Conservation (phyloP, 2,888 invertebrate genomes). For the Perizoma flavofasciatum region DNA sequence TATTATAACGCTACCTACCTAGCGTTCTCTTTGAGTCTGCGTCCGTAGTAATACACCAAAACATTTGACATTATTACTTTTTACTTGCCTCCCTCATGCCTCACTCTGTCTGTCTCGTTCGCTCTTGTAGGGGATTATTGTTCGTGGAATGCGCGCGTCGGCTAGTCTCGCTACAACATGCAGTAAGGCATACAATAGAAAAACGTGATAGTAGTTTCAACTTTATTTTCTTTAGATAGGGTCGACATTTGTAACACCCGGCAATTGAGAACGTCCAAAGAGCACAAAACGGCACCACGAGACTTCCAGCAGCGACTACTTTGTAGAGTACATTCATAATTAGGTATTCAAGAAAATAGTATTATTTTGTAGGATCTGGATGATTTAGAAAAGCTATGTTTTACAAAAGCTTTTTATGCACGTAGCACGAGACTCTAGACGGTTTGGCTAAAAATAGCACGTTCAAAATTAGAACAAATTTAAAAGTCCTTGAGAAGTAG, state of each 20-base stretch:
- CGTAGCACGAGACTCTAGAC: slow-evolving; percentile 7
- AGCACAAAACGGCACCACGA: slow-evolving; percentile 57
- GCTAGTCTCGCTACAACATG: slow-evolving; percentile 71
- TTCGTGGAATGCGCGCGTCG: slow-evolving; percentile 82
- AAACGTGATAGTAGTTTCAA: slow-evolving; percentile 29
- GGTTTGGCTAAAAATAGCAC: slow-evolving; percentile 52
- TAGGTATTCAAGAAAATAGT: slow-evolving; percentile 45
- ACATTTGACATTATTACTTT: slow-evolving; percentile 79
- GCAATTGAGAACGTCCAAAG: slow-evolving; percentile 38
- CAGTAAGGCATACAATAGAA: slow-evolving; percentile 55
- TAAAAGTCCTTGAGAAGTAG: slow-evolving; percentile 82
- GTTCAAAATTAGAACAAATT: slow-evolving; percentile 67
- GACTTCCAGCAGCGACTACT: slow-evolving; percentile 77
- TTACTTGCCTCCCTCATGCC: slow-evolving; percentile 53
- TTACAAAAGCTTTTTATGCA: neutral
- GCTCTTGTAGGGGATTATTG: slow-evolving; percentile 73
- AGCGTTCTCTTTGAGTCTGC: slow-evolving; percentile 64
- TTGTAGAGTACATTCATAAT: slow-evolving; percentile 79
- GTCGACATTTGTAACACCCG: slow-evolving; percentile 48
- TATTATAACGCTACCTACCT: slow-evolving; percentile 44
- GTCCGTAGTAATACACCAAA: slow-evolving; percentile 76
- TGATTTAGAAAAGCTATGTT: slow-evolving; percentile 9
- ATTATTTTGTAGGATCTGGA: slow-evolving; percentile 20
- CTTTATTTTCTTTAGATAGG: slow-evolving; percentile 45
- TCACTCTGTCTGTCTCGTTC: slow-evolving; percentile 59